Evolutionary conservation across 2,888 invertebrate species (phyloP), one percentile per base, ranked within the genome.

Genomic region (Dorcus hopei): DNA sequence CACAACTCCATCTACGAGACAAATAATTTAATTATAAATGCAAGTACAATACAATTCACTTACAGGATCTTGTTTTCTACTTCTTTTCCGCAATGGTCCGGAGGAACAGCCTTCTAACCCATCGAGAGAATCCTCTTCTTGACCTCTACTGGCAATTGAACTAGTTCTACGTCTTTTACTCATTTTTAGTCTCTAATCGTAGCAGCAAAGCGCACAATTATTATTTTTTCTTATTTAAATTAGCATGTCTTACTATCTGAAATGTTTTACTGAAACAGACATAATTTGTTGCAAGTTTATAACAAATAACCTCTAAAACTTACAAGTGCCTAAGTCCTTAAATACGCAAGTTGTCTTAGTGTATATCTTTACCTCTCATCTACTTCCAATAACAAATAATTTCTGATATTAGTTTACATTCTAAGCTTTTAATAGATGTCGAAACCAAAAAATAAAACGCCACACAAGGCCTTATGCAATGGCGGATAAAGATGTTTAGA

Each of bases 101-200:
- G 57, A 82, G 77, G 65, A 80, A 74, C 65, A 82, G 64, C 84
- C 84, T 54, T 81, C 81, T 19, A 81, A 78, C 73, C 85, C 83
- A 70, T 91, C 91, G 65, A 90, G 87, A 57, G 87, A 86, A 64
- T 91, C 89, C 51, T 87, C 87, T 53, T 88, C 88, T 65, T 87
- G 86, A 58, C 83, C 82, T 11, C 87, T 85, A 73, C 90, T 90
- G 1, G 91, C 89, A 56, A 87, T 89, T n/a, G 92, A 92, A 63
- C 91, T 92, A 48, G 91, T 90, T 67, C 93, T 85, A 67, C 91
- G 84, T 72, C 92, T 82, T 76, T 92, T 91, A 79, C 88, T 91
- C 87, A 92, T 88, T 58, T 45, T 19, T 45, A 33, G 5, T 6
- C 6, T 33, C 26, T 33, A 33, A 6, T 33, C 26, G 3, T 33